These are phyloP conservation scores for Chrysochloris asiatica DNA, from an alignment of 2,113 vertebrate genomes.

Conservation along the genomic window DNA sequence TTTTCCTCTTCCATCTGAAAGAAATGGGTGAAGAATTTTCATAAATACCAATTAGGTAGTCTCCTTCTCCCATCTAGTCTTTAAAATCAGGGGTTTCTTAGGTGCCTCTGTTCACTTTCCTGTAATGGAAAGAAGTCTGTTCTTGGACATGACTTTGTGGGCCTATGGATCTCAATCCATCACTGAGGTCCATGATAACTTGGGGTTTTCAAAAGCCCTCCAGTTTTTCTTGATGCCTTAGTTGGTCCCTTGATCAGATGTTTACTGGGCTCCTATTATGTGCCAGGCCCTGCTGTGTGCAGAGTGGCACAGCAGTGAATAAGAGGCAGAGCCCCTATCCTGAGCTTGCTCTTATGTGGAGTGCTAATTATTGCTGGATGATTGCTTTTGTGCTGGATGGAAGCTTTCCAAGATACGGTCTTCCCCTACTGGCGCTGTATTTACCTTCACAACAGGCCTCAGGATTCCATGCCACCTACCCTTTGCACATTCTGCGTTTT, in stretches of 20 bases:
- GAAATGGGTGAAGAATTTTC: background rate
- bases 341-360: background rate
- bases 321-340: background rate
- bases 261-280: background rate
- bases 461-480: background rate
- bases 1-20: constrained; percentile 6
- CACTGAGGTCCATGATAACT: background rate
- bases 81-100: no score
- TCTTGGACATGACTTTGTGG: background rate
- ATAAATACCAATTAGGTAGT: background rate
- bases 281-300: background rate
- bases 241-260: background rate
- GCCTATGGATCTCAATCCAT: background rate
- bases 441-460: background rate
- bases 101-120: background rate
- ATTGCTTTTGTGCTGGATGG: background rate
- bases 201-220: background rate
- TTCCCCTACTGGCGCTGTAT: background rate
- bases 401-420: background rate
- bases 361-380: background rate
- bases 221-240: background rate
- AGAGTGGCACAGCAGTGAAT: background rate
- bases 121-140: background rate
- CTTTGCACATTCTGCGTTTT: background rate
- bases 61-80: background rate